A percentile compares a stretch with the other conserved stretches of the same genome.
Evolutionary conservation across 92 coral and sea anemone species (phyloP).

Genomic region (Blastomussa wellsi): DNA sequence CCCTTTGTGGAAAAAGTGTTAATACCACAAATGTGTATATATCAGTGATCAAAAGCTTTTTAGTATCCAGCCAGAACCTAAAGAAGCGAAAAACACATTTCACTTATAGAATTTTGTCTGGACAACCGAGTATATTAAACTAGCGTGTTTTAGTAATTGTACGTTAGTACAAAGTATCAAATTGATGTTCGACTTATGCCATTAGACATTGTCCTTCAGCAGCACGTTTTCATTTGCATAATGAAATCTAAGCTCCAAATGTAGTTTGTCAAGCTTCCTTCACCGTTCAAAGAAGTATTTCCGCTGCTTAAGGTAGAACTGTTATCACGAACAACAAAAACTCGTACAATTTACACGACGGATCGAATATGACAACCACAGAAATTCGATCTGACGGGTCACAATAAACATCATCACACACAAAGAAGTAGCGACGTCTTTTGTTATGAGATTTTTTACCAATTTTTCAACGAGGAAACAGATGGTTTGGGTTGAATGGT

Average conservation of each 20-base stretch:
- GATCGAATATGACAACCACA: neutral
- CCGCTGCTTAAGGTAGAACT: neutral
- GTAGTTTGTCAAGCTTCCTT: neutral
- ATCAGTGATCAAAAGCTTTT: neutral
- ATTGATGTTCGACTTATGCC: constrained; percentile 27
- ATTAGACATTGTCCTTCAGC: constrained; percentile 19
- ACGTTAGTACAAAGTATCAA: constrained; percentile 8
- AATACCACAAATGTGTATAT: neutral
- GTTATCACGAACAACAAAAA: neutral
- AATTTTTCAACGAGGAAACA: constrained; percentile 10
- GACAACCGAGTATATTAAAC: neutral
- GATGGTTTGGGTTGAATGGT: constrained; percentile 3
- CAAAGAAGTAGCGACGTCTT: constrained; percentile 29
- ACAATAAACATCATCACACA: constrained; percentile 14
- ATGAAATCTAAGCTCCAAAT: constrained; percentile 19
- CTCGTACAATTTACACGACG: neutral
- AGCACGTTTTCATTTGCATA: constrained; percentile 81
- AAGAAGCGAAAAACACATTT: neutral
- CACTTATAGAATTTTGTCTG: neutral
- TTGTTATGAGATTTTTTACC: neutral
- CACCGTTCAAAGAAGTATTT: neutral
- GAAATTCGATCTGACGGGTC: constrained; percentile 34
- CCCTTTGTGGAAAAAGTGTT: neutral
- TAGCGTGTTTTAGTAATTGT: neutral
- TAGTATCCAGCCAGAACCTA: neutral